phyloP scores from a whole-genome alignment of 1,140 invertebrate genomes.

The Pseudomyrmex gracilis region DNA sequence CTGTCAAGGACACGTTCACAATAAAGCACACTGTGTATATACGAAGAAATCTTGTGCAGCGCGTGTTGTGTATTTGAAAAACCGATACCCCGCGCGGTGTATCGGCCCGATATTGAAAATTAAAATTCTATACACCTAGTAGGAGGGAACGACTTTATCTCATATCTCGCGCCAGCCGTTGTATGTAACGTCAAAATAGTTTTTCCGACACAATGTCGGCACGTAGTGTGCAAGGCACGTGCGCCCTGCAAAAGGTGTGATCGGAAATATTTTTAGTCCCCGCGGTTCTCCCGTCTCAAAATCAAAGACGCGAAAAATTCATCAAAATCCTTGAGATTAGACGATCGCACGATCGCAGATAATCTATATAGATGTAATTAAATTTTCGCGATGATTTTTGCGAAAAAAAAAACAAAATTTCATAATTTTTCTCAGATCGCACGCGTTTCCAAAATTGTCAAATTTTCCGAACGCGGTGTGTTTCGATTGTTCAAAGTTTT shows the following conservation, averaged over 20 bases:
- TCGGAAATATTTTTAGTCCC: not conserved
- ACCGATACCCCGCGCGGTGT: constrained; percentile 5
- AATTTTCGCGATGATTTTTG: too few species aligned
- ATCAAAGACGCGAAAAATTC: not conserved
- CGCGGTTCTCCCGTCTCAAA: not conserved
- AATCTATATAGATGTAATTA: too few species aligned
- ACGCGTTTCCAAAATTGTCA: not conserved
- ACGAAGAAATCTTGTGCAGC: too few species aligned
- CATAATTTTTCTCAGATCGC: not conserved
- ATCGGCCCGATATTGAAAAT: constrained; percentile 44
- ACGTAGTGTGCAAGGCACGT: constrained; percentile 24
- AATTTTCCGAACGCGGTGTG: too few species aligned
- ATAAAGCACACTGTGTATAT: not conserved
- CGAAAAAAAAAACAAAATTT: too few species aligned
- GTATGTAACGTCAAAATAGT: constrained; percentile 19
- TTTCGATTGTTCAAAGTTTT: too few species aligned
- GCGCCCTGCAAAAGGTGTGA: constrained; percentile 4
- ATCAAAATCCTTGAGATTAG: not conserved
- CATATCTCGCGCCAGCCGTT: constrained; percentile 8
- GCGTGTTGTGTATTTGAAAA: constrained; percentile 14
- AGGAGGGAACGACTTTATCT: constrained; percentile 20
- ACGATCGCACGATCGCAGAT: not conserved
- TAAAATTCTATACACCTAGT: constrained; percentile 46
- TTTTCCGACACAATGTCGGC: not conserved
- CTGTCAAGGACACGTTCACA: not conserved